Percentiles rank a stretch among this genome's conserved stretches.
phyloP scores from a whole-genome alignment of 2,888 invertebrate genomes.

The Salticus scenicus region DNA sequence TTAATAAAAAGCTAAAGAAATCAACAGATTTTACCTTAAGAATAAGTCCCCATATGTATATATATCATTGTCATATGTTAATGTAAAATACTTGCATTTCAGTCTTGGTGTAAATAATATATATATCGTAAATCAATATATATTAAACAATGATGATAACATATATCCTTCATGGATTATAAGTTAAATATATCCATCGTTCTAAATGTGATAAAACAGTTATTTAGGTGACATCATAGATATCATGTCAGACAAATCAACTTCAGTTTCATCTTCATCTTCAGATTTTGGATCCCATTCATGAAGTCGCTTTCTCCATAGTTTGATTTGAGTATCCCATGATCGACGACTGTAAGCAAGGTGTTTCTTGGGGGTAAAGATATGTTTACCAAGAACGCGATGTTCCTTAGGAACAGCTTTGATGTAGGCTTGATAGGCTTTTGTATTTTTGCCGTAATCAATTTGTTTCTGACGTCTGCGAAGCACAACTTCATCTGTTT shows the following conservation, averaged over 20 bases:
- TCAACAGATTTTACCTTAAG: too few species aligned
- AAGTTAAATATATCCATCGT: too few species aligned
- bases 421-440: slow-evolving; percentile 71
- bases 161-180: too few species aligned
- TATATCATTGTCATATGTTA: too few species aligned
- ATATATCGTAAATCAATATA: too few species aligned
- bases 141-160: too few species aligned
- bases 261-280: slow-evolving; percentile 72
- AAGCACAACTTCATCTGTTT: slow-evolving; percentile 84
- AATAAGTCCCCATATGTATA: too few species aligned
- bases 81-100: too few species aligned
- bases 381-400: slow-evolving; percentile 83
- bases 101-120: too few species aligned
- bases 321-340: slow-evolving; percentile 91
- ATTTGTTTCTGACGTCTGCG: slow-evolving; percentile 92
- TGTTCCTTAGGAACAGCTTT: slow-evolving; percentile 75
- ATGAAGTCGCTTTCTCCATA: slow-evolving; percentile 91
- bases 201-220: background rate
- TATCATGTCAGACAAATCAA: slow-evolving; percentile 50
- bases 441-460: slow-evolving; percentile 94
- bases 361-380: slow-evolving; percentile 91
- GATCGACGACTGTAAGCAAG: slow-evolving; percentile 91
- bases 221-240: slow-evolving; percentile 20
- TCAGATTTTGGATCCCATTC: slow-evolving; percentile 80
- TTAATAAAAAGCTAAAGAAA: too few species aligned